Evolutionary conservation across 2,113 vertebrate genomes (phyloP), one percentile per base, ranked within the genome.

Genomic region (Bubalus kerabau): DNA sequence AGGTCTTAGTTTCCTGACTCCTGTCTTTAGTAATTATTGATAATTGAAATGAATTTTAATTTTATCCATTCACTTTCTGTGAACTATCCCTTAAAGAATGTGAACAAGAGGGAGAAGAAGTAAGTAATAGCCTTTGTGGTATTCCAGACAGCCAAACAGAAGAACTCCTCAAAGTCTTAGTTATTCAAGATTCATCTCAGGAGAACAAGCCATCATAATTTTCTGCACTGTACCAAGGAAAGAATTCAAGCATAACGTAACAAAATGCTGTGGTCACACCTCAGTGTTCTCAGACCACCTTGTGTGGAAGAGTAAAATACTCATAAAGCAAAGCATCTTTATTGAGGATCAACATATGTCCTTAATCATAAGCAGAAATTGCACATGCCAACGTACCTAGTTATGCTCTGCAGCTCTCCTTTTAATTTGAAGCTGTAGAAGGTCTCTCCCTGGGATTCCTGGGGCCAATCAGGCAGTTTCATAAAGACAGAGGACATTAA

Each of bases 351-450:
- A 59, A 21, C 50, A 7, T 5, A 9, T 23, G 7, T 28, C 14
- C 74, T 36, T 71, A 19, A 64, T 36, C 36, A 28, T 52, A 54
- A 82, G 7, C 10, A 93, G 28, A 80, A 57, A 54, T 4, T 71
- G 15, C 13, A 21, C 9, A 12, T 15, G 10, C 30, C 40, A 14
- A 1, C 0, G 1, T 8, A 24, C 4, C 30, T 32, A 21, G 26
- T 21, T 36, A 21, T 15, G 28, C 19, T 59, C 7, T 67, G 36
- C 6, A 15, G 7, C 15, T 30, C 30, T 46, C 16, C 7, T 0
- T 64, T 74, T 80, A 11, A 46, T 93, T 36, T 81, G 46, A 81
- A 21, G 19, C 19, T 5, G 0, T 30, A 52, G n/a, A 52, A 71
- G 8, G 6, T 23, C 32, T 36, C 7, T 76, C 7, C 7, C 17